phyloP scores from a whole-genome alignment of 2,113 vertebrate species.

The Rhea americana region DNA sequence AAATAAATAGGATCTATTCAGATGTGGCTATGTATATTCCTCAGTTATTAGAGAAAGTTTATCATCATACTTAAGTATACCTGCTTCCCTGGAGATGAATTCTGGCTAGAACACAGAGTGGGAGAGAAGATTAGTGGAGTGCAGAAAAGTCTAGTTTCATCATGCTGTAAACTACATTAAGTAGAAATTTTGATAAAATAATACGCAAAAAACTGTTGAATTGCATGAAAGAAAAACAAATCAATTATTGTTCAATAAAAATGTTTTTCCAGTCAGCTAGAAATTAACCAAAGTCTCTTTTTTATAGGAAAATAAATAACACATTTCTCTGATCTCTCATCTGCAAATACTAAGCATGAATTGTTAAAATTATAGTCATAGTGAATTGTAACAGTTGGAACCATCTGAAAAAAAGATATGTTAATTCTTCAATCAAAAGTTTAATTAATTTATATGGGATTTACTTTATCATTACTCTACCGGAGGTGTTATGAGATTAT shows the following conservation, averaged over 20 bases:
- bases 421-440: conserved; percentile 30
- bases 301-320: conserved; percentile 16
- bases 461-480: conserved; percentile 19
- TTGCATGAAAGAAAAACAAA: conserved; percentile 43
- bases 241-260: conserved; percentile 49
- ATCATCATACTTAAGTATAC: neutral
- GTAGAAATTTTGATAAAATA: neutral
- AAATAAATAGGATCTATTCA: neutral
- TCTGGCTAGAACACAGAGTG: neutral
- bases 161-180: conserved; percentile 30
- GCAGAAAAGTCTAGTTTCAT: neutral
- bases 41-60: neutral
- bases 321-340: conserved; percentile 46
- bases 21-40: neutral
- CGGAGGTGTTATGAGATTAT: neutral
- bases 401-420: neutral
- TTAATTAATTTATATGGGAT: conserved; percentile 22
- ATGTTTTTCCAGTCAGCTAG: conserved; percentile 22
- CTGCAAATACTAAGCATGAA: conserved; percentile 15
- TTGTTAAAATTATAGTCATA: conserved; percentile 23
- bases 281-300: conserved; percentile 24
- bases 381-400: conserved; percentile 24
- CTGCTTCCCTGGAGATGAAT: neutral
- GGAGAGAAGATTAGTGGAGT: neutral
- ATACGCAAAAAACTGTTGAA: neutral